phyloP scores from a whole-genome alignment of 2,113 vertebrate genomes.

The Apodemus speciosus region DNA sequence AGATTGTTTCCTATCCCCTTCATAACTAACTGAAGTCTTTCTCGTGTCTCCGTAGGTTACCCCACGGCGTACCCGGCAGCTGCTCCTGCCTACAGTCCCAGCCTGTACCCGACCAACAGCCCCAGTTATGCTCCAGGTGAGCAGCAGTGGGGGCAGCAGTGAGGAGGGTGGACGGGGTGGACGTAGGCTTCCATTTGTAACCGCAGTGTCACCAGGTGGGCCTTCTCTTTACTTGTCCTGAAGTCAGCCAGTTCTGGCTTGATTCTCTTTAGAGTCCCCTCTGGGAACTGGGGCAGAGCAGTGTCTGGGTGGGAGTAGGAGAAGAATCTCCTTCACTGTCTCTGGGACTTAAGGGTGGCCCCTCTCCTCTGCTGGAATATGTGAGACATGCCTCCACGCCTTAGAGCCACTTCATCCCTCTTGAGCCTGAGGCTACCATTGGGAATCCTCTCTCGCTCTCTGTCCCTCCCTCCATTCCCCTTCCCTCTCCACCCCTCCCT shows the following conservation, averaged over 20 bases:
- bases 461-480: background rate
- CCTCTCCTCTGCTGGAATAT: conserved; percentile 31
- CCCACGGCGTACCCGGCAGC: conserved; percentile 95
- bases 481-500: background rate
- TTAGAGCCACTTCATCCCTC: conserved; percentile 41
- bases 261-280: conserved; percentile 33
- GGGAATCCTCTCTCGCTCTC: background rate
- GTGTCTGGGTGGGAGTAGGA: background rate
- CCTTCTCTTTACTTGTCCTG: conserved; percentile 32
- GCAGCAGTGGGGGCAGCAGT: background rate
- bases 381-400: conserved; percentile 20
- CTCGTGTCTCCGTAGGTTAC: conserved; percentile 89
- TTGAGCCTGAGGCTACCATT: conserved; percentile 53
- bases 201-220: background rate
- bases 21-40: background rate
- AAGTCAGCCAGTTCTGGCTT: conserved; percentile 24
- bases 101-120: conserved; percentile 96
- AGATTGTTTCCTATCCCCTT: conserved; percentile 22
- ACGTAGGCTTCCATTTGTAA: background rate
- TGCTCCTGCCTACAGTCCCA: conserved; percentile 96
- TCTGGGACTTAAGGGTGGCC: conserved; percentile 26
- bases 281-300: conserved; percentile 31
- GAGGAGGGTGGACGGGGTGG: background rate
- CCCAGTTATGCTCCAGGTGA: conserved; percentile 97
- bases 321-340: conserved; percentile 24